Conservation (phyloP, 1,140 invertebrate genomes). For the Drosophila lowei region DNA sequence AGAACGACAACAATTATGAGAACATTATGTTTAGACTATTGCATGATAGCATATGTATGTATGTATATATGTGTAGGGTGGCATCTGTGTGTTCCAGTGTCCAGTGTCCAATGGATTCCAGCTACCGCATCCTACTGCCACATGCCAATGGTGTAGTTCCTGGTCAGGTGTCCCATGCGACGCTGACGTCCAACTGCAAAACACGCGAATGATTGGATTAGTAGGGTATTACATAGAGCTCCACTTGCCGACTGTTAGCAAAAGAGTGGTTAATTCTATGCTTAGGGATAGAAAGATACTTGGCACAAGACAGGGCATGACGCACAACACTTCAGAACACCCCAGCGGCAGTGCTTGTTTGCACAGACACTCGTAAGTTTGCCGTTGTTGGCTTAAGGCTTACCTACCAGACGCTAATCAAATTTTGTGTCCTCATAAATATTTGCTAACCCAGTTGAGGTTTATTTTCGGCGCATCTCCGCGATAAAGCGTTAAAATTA, state of each 20-base stretch:
- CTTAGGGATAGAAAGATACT: constrained; percentile 8
- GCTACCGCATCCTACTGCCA: constrained; percentile 58
- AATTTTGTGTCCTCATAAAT: constrained; percentile 26
- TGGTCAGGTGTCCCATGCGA: constrained; percentile 80
- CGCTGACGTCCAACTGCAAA: constrained; percentile 80
- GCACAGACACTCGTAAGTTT: constrained; percentile 8
- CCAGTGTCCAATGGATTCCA: constrained; percentile 3
- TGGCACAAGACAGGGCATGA: neutral
- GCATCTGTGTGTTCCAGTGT: constrained; percentile 15
- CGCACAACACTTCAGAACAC: no score
- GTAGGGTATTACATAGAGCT: constrained; percentile 1
- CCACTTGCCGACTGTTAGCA: constrained; percentile 14
- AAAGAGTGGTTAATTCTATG: constrained; percentile 2
- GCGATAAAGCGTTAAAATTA: constrained; percentile 28
- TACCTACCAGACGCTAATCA: constrained; percentile 41
- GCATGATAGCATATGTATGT: constrained; percentile 14
- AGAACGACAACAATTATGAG: constrained; percentile 50
- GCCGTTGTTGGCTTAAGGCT: constrained; percentile 39
- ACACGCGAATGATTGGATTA: constrained; percentile 38
- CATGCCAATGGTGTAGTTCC: constrained; percentile 80
- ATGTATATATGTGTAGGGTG: neutral
- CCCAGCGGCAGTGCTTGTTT: constrained; percentile 8
- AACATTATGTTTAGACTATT: constrained; percentile 31
- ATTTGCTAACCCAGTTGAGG: constrained; percentile 52
- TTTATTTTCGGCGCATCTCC: constrained; percentile 29